These are phyloP conservation scores for Siphamia tubifer DNA, from an alignment of 2,113 vertebrate species.

Conservation along the genomic window DNA sequence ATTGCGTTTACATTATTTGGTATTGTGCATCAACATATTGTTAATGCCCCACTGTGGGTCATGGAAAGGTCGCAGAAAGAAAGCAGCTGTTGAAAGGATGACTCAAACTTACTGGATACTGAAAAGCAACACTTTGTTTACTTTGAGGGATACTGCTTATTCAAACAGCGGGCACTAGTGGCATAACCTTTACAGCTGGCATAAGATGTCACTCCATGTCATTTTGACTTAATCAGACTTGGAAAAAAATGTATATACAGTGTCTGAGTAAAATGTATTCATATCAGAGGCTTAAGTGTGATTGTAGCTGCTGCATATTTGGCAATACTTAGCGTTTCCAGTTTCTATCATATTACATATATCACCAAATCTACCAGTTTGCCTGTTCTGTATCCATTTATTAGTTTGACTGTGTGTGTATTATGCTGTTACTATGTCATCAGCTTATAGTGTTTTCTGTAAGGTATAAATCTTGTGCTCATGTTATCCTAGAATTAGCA, in stretches of 20 bases:
- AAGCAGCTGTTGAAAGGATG: neutral
- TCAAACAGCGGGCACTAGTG: neutral
- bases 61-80: neutral
- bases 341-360: no score
- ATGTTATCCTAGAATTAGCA: no score
- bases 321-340: neutral
- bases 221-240: neutral
- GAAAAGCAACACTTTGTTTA: slow-evolving; percentile 26
- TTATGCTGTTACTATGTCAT: neutral
- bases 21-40: no score
- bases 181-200: neutral
- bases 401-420: neutral
- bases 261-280: no score
- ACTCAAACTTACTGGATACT: slow-evolving; percentile 16
- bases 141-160: neutral
- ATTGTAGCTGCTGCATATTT: neutral
- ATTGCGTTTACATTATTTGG: no score
- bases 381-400: no score
- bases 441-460: neutral
- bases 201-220: neutral
- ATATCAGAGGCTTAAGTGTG: neutral
- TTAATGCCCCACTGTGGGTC: neutral
- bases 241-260: neutral
- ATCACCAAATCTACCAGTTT: no score
- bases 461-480: neutral